A percentile compares a stretch with the other conserved stretches of the same genome.
Evolutionary conservation across 2,113 vertebrate genomes (phyloP).

Genomic region (Amia ocellicauda): DNA sequence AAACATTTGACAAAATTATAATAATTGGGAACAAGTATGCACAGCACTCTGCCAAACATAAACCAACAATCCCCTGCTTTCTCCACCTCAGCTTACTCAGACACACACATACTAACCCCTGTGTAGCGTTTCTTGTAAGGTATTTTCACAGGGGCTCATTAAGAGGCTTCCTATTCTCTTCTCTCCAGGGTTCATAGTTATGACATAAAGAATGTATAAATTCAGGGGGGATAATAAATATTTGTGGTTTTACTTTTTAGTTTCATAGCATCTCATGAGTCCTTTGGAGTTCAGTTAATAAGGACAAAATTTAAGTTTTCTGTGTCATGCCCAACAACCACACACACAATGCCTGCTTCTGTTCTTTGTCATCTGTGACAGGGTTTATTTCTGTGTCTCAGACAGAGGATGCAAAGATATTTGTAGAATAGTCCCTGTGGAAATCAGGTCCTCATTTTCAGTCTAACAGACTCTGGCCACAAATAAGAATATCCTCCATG

Average conservation of each 20-base stretch:
- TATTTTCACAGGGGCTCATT: conserved; percentile 13
- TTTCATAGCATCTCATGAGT: not conserved
- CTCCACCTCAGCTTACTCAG: not conserved
- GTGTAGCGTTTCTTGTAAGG: not conserved
- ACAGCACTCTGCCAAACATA: not conserved
- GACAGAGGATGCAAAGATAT: not conserved
- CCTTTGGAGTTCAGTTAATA: conserved; percentile 3
- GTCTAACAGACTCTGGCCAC: not conserved
- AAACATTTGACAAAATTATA: conserved; percentile 33
- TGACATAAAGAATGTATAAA: not conserved
- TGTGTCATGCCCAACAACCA: not conserved
- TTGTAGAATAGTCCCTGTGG: conserved; percentile 6
- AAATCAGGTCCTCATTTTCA: not conserved
- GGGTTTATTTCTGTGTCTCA: conserved; percentile 7
- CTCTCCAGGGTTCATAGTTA: conserved; percentile 1
- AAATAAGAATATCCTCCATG: no score
- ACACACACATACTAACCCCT: not conserved
- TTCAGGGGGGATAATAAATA: not conserved
- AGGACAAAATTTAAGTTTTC: not conserved
- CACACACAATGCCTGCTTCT: conserved; percentile 1
- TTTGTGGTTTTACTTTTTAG: conserved; percentile 2
- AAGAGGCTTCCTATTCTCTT: conserved; percentile 4
- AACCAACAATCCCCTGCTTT: not conserved
- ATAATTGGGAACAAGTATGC: conserved; percentile 27
- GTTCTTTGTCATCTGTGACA: conserved; percentile 10